Evolutionary conservation across 2,888 invertebrate genomes (phyloP).

Genomic region (Byasa hedistus): DNA sequence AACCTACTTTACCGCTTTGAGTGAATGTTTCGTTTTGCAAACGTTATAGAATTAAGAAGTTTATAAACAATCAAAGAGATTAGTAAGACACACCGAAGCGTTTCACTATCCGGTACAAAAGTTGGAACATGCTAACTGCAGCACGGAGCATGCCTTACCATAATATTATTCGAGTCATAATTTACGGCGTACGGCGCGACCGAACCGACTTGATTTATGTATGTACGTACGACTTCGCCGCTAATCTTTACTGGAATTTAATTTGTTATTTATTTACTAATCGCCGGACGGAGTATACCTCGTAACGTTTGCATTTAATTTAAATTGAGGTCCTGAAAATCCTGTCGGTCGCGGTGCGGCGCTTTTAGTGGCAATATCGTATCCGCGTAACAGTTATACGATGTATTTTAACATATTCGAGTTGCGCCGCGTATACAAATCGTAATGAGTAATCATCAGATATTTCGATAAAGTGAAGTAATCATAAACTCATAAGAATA

Average conservation of each 20-base stretch:
- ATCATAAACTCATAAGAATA: too few relatives aligned
- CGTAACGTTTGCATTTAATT: conserved; percentile 52
- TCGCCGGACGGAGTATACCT: conserved; percentile 45
- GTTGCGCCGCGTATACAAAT: too few relatives aligned
- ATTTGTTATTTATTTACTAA: conserved; percentile 53
- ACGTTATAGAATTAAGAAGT: not conserved
- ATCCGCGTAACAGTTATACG: conserved; percentile 14
- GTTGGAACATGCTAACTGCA: conserved; percentile 29
- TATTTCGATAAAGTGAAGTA: too few relatives aligned
- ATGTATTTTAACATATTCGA: not conserved
- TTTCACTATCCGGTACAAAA: conserved; percentile 18
- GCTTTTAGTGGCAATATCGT: conserved; percentile 15
- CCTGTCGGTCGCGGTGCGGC: conserved; percentile 36
- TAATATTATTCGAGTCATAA: conserved; percentile 76
- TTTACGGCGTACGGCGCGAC: conserved; percentile 61
- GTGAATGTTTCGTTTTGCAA: too few relatives aligned
- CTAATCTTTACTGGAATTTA: conserved; percentile 53
- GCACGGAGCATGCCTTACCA: conserved; percentile 51
- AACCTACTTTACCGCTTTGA: too few relatives aligned
- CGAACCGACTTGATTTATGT: conserved; percentile 71
- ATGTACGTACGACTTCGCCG: conserved; percentile 43
- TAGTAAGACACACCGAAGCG: conserved; percentile 8
- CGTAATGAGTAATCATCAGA: too few relatives aligned
- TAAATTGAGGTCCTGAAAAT: conserved; percentile 41
- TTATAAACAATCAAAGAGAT: conserved; percentile 14